A percentile compares a stretch with the other conserved stretches of the same genome.
These are phyloP conservation scores for Phalacrocorax carbo DNA, from an alignment of 2,113 vertebrate genomes.

Conservation along the genomic window DNA sequence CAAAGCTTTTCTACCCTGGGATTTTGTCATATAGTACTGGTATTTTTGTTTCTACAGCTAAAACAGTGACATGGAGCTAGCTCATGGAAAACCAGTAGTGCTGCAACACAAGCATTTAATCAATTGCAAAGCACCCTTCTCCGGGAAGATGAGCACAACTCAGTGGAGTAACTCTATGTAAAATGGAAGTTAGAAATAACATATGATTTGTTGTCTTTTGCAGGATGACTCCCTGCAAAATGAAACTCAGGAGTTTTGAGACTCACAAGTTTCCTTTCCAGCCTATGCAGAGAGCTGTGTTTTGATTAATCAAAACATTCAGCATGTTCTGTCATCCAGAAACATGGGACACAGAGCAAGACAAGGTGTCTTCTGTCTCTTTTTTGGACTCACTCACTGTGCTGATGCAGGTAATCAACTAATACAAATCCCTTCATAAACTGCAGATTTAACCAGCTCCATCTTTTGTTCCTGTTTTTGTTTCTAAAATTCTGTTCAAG, in stretches of 20 bases:
- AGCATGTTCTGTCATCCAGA: background rate
- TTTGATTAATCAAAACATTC: slow-evolving; percentile 12
- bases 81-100: background rate
- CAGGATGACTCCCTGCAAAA: background rate
- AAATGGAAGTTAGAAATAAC: background rate
- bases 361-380: slow-evolving; percentile 9
- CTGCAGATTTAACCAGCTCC: background rate
- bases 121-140: background rate
- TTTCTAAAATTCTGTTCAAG: slow-evolving; percentile 1
- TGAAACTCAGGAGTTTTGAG: background rate
- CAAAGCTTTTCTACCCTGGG: background rate
- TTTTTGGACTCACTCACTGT: background rate
- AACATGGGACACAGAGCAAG: background rate
- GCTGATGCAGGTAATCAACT: slow-evolving; percentile 22
- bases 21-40: background rate
- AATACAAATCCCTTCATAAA: slow-evolving; percentile 12
- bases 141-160: background rate
- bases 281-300: background rate
- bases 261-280: background rate
- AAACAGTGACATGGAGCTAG: background rate
- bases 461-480: background rate
- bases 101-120: background rate
- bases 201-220: background rate
- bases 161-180: background rate
- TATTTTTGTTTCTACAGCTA: background rate